Percentiles rank a stretch among this genome's conserved stretches.
phyloP scores from a whole-genome alignment of 2,797 vertebrate species.

The Sebastes steindachneri region DNA sequence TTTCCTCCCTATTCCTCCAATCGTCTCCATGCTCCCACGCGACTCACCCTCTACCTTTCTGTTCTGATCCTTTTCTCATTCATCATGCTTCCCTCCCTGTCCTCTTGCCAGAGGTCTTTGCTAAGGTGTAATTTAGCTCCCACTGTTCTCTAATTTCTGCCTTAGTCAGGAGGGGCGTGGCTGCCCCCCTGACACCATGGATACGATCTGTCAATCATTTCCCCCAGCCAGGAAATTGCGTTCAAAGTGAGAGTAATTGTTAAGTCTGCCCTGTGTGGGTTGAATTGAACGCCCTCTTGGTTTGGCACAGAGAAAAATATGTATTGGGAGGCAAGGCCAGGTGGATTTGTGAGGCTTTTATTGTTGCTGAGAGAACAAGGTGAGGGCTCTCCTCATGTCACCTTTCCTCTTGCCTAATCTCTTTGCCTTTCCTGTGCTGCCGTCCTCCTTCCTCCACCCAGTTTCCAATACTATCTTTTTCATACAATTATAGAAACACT shows the following conservation, averaged over 20 bases:
- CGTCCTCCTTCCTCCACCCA: slow-evolving; percentile 4
- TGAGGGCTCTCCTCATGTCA: slow-evolving; percentile 41
- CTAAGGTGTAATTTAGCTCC: slow-evolving; percentile 83
- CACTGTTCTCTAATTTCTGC: slow-evolving; percentile 82
- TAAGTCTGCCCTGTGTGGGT: slow-evolving; percentile 77
- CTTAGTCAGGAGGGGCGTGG: slow-evolving; percentile 79
- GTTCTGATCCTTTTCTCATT: slow-evolving; percentile 75
- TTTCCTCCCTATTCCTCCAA: slow-evolving; percentile 74
- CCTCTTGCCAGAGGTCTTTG: slow-evolving; percentile 79
- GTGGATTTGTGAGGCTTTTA: slow-evolving; percentile 52
- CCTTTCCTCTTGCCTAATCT: slow-evolving; percentile 42
- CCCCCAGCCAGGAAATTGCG: slow-evolving; percentile 75
- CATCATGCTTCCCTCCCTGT: slow-evolving; percentile 78
- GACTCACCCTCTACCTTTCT: slow-evolving; percentile 72
- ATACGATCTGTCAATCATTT: slow-evolving; percentile 83
- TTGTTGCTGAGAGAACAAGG: slow-evolving; percentile 38
- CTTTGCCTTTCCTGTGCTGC: slow-evolving; percentile 18
- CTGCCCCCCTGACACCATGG: slow-evolving; percentile 76
- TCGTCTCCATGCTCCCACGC: slow-evolving; percentile 72
- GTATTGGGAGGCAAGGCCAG: slow-evolving; percentile 48
- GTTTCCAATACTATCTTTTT: background rate
- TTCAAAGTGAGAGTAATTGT: slow-evolving; percentile 81
- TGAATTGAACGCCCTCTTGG: slow-evolving; percentile 67
- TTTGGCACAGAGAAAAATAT: slow-evolving; percentile 54
- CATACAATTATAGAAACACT: background rate